Evolutionary conservation across 2,888 invertebrate genomes (phyloP), one percentile per base, ranked within the genome.

Genomic region (Hermaeophaga mercurialis): DNA sequence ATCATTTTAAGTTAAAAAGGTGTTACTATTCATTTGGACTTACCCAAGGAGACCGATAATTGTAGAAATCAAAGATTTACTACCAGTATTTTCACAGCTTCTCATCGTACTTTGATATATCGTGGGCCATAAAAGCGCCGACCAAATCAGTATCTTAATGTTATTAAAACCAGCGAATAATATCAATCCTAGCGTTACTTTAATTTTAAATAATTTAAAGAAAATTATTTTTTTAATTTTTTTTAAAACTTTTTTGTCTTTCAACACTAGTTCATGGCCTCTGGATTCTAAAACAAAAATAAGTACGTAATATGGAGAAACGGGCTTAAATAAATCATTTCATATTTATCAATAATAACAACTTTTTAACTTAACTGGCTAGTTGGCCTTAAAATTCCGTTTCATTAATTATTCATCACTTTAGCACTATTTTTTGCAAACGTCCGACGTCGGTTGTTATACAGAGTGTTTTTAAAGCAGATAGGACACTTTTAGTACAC

Each of bases 101-200:
- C 9, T 15, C 14, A 60, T 60, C n/a, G 63, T 58, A 47, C 48
- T 48, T 28, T 57, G 48, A 11, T 64, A 52, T n/a, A 62, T 53
- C 0, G 56, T 56, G 4, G 87, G 86, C 12, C 84, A 70, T 26
- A 85, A 72, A 8, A 87, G 66, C 0, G 85, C 84, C 8, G 81
- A 85, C 1, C 85, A 73, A 1, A 87, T 73, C 7, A 87, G 73
- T 1, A 86, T 73, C 65, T 87, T 87, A 75, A 87, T 87, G 62
- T 87, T 85, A 66, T 86, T 79, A 63, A 87, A 73, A 1, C 87
- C 83, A 1, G 83, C 80, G 8, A 85, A 74, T 1, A 87, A 78
- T 4, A 86, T 80, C 0, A 87, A 84, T 1, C 86, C 75, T 15
- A 87, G 74, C 41, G 87, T 70, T 3, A 86, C 69, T 65, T 87